These are phyloP conservation scores for Drosophila mimica DNA, from an alignment of 2,888 invertebrate species.

Conservation along the genomic window DNA sequence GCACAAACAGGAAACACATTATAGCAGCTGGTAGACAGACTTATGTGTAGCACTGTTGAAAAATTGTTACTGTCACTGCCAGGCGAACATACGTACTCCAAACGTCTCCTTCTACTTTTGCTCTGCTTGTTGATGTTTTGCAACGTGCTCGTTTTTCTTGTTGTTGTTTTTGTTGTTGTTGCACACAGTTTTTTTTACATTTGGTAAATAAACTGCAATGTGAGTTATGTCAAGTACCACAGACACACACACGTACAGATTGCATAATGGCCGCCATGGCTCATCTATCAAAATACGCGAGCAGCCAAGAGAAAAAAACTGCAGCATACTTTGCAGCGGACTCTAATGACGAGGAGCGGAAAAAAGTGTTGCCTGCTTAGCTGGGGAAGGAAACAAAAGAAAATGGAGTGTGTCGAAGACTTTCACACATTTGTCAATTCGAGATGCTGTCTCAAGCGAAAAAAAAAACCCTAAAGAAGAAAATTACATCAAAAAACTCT, in stretches of 20 bases:
- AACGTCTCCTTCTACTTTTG: slow-evolving; percentile 48
- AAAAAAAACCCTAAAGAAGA: not conserved
- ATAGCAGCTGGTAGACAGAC: slow-evolving; percentile 82
- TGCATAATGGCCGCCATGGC: slow-evolving; percentile 78
- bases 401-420: slow-evolving; percentile 57
- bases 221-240: slow-evolving; percentile 75
- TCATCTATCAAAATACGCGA: slow-evolving; percentile 78
- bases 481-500: slow-evolving; percentile 6
- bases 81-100: slow-evolving; percentile 42
- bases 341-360: slow-evolving; percentile 42
- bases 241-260: slow-evolving; percentile 40
- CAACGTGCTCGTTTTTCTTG: slow-evolving; percentile 47
- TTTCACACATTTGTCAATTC: slow-evolving; percentile 63
- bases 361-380: slow-evolving; percentile 45
- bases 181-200: slow-evolving; percentile 70
- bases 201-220: slow-evolving; percentile 78
- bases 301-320: slow-evolving; percentile 48
- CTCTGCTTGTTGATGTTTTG: slow-evolving; percentile 60
- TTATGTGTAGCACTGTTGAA: slow-evolving; percentile 81
- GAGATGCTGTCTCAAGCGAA: slow-evolving; percentile 36
- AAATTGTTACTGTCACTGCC: slow-evolving; percentile 77
- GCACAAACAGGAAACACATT: slow-evolving; percentile 81
- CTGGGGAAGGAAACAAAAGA: slow-evolving; percentile 18
- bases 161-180: slow-evolving; percentile 44
- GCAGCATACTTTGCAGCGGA: slow-evolving; percentile 67